Evolutionary conservation across 2,113 vertebrate genomes (phyloP), one percentile per base, ranked within the genome.

Genomic region (Barbus barbus): DNA sequence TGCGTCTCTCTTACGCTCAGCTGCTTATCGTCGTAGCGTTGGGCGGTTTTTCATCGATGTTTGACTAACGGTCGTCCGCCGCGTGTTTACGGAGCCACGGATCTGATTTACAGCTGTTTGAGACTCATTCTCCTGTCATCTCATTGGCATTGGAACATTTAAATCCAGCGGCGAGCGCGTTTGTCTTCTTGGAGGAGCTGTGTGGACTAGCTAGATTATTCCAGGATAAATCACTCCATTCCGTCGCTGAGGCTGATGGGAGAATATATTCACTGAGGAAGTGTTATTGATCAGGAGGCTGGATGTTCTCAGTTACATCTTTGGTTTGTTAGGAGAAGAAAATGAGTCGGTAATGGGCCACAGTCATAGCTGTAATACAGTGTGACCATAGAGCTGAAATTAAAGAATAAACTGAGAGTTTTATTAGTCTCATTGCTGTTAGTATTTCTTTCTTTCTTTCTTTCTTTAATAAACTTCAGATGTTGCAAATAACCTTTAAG

Each of bases 11-110:
- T 4, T 36, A 2, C 2, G 38, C 48, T 18, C 48, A 18, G 48
- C 48, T 4, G 44, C 44, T 46, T 46, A 46, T 46, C 44, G 44
- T 46, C 3, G 12, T 46, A 3, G 44, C 44, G 3, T 51, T 18
- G 46, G 14, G 4, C 1, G 4, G 0, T 51, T 5, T 51, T 60
- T 60, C 28, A 33, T 5, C 4, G 84, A 87, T 88, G 89, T 72
- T 90, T 92, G 91, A 91, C 89, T 92, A 93, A 93, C 92, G 88
- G 87, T 85, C 61, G 16, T 9, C 14, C 0, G 2, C 16, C 14
- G 61, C 0, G 24, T 61, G 58, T 61, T 26, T 6, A 48, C 69
- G 20, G 48, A 77, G 78, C 74, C 72, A 31, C 5, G 7, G 26
- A 48, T 82, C 41, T 87, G 86, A 87, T 87, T 84, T 87, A 78